A percentile compares a stretch with the other conserved stretches of the same genome.
Conservation (phyloP, 2,797 vertebrate species). For the Eulemur albifrons region DNA sequence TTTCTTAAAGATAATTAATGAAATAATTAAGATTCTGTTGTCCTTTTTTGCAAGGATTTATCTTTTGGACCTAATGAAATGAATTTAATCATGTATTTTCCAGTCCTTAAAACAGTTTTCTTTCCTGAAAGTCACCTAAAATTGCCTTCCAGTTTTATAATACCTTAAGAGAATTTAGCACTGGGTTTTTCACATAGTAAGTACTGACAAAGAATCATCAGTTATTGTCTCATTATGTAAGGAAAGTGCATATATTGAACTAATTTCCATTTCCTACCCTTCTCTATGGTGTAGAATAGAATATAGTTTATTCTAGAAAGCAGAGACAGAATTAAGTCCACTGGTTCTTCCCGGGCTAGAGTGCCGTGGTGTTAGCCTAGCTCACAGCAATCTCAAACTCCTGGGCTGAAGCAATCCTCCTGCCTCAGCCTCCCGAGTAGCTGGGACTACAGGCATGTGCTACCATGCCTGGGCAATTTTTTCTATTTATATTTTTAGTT, state of each 20-base stretch:
- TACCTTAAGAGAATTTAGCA: background rate
- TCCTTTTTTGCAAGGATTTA: background rate
- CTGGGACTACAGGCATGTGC: too few species aligned
- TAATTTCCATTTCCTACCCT: background rate
- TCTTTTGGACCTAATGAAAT: background rate
- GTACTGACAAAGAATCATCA: background rate
- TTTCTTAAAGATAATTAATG: slow-evolving; percentile 53
- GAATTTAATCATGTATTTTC: slow-evolving; percentile 39
- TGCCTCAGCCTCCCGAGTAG: too few species aligned
- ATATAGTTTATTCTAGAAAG: background rate
- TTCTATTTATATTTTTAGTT: too few species aligned
- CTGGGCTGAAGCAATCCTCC: too few species aligned
- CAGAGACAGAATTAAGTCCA: background rate
- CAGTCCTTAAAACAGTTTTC: background rate
- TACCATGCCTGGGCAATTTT: too few species aligned
- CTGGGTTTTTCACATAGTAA: background rate
- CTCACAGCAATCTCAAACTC: too few species aligned
- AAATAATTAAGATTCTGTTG: slow-evolving; percentile 30
- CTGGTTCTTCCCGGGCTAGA: too few species aligned
- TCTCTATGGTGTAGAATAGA: background rate
- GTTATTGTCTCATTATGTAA: background rate
- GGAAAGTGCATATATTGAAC: background rate
- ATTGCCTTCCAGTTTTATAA: background rate
- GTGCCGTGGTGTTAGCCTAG: too few species aligned
- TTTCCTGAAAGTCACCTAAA: slow-evolving; percentile 36